A percentile compares a stretch with the other conserved stretches of the same genome.
Evolutionary conservation across 2,113 vertebrate species (phyloP).

Genomic region (Chloropsis cyanopogon): DNA sequence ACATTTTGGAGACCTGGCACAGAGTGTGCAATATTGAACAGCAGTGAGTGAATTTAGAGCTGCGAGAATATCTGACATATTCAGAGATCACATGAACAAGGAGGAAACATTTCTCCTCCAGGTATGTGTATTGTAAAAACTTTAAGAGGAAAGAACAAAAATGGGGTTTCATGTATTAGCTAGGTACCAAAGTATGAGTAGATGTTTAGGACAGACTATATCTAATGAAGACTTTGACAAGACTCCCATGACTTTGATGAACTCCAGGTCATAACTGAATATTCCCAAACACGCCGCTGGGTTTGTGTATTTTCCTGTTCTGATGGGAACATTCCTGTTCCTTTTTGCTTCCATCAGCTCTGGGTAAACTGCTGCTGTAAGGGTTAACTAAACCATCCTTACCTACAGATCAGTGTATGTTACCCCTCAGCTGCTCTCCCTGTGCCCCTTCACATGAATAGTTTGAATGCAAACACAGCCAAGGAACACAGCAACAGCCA

Average conservation of each 20-base stretch:
- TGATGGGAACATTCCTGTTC: not conserved
- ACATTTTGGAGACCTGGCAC: not conserved
- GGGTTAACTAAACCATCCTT: not conserved
- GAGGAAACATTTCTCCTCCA: not conserved
- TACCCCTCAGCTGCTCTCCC: not conserved
- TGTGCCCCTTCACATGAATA: not conserved
- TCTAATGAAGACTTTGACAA: not conserved
- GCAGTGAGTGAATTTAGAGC: not conserved
- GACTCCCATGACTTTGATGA: not conserved
- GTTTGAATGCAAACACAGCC: not conserved
- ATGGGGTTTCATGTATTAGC: not conserved
- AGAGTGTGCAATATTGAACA: not conserved
- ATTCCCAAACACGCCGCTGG: not conserved
- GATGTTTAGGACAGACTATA: not conserved
- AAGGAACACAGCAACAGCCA: not conserved
- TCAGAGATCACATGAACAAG: not conserved
- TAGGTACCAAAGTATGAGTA: not conserved
- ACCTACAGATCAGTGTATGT: not conserved
- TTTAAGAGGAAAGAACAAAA: not conserved
- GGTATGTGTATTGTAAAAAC: not conserved
- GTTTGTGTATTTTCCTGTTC: not conserved
- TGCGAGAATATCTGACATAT: not conserved
- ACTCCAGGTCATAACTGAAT: not conserved
- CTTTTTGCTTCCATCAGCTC: not conserved
- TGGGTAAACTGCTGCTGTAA: not conserved